Evolutionary conservation across 2,888 invertebrate species (phyloP).

Genomic region (Cremastinae sp.): DNA sequence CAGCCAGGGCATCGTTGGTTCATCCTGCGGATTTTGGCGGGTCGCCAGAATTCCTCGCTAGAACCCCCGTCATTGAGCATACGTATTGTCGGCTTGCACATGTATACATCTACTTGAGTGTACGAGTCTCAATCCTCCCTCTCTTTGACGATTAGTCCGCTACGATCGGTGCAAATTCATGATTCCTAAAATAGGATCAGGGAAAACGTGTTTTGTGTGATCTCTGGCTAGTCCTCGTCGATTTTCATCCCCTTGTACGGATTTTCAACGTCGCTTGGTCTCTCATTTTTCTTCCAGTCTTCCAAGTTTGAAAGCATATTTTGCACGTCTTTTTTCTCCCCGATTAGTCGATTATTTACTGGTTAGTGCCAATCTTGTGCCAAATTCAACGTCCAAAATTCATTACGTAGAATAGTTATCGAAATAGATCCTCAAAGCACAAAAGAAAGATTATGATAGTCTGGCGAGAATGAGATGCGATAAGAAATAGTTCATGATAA

Average conservation of each 20-base stretch:
- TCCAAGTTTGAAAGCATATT: constrained; percentile 19
- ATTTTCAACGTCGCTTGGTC: constrained; percentile 15
- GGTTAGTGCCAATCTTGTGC: no score
- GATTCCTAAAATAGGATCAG: constrained; percentile 37
- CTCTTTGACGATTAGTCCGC: constrained; percentile 48
- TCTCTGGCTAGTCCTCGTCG: constrained; percentile 25
- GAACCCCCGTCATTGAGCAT: constrained; percentile 13
- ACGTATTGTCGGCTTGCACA: background rate
- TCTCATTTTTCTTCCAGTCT: background rate
- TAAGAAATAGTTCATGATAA: no score
- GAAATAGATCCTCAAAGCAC: no score
- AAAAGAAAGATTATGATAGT: no score
- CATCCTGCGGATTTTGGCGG: constrained; percentile 54
- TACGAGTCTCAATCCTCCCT: constrained; percentile 10
- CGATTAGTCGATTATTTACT: background rate
- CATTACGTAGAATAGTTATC: no score
- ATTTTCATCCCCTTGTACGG: constrained; percentile 31
- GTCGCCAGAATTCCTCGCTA: constrained; percentile 47
- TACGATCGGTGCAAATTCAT: constrained; percentile 47
- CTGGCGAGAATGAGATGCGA: no score
- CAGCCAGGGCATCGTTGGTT: constrained; percentile 46
- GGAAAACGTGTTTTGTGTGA: constrained; percentile 27
- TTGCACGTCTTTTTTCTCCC: background rate
- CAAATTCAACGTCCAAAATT: no score
- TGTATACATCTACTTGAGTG: constrained; percentile 11